Evolutionary conservation across 2,888 invertebrate genomes (phyloP).

Genomic region (Bombylius major): DNA sequence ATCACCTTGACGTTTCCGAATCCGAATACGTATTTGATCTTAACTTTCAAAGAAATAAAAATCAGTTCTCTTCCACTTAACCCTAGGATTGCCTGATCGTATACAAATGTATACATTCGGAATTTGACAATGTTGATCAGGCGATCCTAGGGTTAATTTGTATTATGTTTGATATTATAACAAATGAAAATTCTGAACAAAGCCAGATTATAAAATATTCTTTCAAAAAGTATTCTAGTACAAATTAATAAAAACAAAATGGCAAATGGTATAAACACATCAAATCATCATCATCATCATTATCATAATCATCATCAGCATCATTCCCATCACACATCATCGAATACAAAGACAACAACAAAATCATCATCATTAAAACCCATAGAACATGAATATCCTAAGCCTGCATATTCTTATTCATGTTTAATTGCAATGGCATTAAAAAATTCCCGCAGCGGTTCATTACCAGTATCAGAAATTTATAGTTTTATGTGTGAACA

Average conservation of each 20-base stretch:
- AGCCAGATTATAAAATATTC: no score
- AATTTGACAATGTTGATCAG: no score
- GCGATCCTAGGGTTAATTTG: no score
- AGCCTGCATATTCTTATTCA: slow-evolving; percentile 95
- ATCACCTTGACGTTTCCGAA: no score
- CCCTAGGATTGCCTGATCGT: no score
- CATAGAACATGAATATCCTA: slow-evolving; percentile 54
- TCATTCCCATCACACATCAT: not conserved
- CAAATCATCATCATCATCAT: not conserved
- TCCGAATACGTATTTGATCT: no score
- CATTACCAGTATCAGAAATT: slow-evolving; percentile 93
- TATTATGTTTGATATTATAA: no score
- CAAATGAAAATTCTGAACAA: no score
- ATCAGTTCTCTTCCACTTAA: no score
- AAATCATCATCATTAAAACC: not conserved
- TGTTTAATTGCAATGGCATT: slow-evolving; percentile 96
- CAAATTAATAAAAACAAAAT: slow-evolving; percentile 3
- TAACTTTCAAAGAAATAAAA: no score
- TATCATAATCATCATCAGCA: not conserved
- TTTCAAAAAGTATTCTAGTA: slow-evolving; percentile 4
- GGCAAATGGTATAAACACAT: not conserved
- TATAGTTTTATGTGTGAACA: slow-evolving; percentile 98
- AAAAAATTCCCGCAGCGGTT: slow-evolving; percentile 89
- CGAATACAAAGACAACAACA: no score
- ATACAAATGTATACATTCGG: no score